phyloP scores from a whole-genome alignment of 2,113 vertebrate genomes.

The Melospiza melodia region DNA sequence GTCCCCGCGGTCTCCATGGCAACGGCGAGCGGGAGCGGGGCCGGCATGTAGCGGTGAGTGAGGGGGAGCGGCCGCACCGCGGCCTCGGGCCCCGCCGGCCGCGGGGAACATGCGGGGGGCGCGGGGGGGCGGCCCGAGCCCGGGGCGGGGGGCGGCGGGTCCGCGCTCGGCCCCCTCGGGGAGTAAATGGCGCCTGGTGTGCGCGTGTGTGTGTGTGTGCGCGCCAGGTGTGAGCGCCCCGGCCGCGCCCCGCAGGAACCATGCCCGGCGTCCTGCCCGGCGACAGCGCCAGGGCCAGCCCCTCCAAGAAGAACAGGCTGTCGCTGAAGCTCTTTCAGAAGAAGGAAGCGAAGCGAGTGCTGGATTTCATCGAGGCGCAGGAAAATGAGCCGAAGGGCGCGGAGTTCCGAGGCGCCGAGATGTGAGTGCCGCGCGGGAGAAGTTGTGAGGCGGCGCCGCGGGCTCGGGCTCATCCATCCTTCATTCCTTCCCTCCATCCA shows the following conservation, averaged over 20 bases:
- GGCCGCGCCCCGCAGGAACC: slow-evolving; percentile 24
- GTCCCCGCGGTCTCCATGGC: too few species aligned
- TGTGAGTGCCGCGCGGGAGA: slow-evolving; percentile 66
- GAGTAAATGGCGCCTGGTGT: neutral
- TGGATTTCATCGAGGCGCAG: slow-evolving; percentile 89
- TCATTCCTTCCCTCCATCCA: neutral
- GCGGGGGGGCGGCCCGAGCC: neutral
- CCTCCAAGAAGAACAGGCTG: slow-evolving; percentile 86
- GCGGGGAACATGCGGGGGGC: neutral
- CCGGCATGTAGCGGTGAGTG: too few species aligned
- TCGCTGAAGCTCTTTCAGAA: slow-evolving; percentile 96
- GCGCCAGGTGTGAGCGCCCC: slow-evolving; percentile 30
- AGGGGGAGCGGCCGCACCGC: too few species aligned
- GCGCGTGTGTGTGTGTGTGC: neutral
- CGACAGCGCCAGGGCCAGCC: slow-evolving; percentile 81
- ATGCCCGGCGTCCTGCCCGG: slow-evolving; percentile 89
- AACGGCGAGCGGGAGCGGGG: too few species aligned
- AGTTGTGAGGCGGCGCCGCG: neutral
- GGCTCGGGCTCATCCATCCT: neutral
- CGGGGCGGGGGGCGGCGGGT: neutral
- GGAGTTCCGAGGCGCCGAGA: slow-evolving; percentile 75
- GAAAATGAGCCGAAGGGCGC: slow-evolving; percentile 76
- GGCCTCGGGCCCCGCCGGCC: too few species aligned
- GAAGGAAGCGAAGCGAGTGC: slow-evolving; percentile 90
- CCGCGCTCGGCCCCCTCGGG: neutral